phyloP scores from a whole-genome alignment of 2,113 vertebrate species.

The Catagonus wagneri region DNA sequence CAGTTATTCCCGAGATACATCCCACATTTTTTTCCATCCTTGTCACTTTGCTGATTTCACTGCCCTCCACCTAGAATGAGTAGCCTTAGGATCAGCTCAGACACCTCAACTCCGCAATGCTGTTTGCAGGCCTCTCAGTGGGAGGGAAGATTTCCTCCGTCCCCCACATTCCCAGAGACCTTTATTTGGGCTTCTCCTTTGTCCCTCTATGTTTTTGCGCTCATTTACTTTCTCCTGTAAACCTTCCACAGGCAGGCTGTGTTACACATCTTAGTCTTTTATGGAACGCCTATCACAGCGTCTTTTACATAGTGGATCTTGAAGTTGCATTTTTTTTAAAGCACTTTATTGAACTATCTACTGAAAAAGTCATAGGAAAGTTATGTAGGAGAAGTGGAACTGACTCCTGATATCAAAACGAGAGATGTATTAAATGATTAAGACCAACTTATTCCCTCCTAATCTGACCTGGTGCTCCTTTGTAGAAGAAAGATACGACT shows the following conservation, averaged over 20 bases:
- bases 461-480: neutral
- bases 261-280: neutral
- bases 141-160: neutral
- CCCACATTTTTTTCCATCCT: neutral
- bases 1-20: neutral
- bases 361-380: constrained; percentile 36
- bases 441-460: neutral
- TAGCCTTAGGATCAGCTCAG: neutral
- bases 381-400: constrained; percentile 11
- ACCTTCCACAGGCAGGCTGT: neutral
- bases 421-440: neutral
- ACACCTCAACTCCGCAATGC: neutral
- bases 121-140: neutral
- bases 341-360: neutral
- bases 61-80: neutral
- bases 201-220: neutral
- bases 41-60: neutral
- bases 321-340: neutral
- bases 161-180: neutral
- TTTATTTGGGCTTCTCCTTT: neutral
- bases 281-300: neutral
- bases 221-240: neutral
- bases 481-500: neutral
- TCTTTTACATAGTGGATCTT: neutral
- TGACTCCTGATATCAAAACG: neutral